Percentiles rank a stretch among this genome's conserved stretches.
Conservation (phyloP, 2,888 invertebrate species). For the Diploptera punctata region DNA sequence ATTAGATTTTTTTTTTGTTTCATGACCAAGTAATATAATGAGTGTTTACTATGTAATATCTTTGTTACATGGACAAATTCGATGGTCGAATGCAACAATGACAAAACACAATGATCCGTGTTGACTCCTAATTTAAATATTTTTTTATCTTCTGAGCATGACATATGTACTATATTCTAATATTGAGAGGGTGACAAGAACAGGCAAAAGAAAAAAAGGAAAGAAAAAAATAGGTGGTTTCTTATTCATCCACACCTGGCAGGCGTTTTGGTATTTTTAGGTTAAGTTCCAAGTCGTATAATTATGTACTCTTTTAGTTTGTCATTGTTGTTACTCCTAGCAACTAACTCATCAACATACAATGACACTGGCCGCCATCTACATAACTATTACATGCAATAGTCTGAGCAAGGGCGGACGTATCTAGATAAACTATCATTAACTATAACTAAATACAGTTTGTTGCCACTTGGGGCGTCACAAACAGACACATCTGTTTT, state of each 20-base stretch:
- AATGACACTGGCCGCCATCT: conserved; percentile 15
- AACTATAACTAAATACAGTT: conserved; percentile 23
- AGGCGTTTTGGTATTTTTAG: conserved; percentile 31
- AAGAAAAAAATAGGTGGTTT: not conserved
- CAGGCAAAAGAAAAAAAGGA: not conserved
- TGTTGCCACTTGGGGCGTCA: conserved; percentile 17
- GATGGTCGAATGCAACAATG: not conserved
- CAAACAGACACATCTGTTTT: not conserved
- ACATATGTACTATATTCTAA: conserved; percentile 17
- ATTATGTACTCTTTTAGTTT: conserved; percentile 20
- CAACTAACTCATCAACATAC: conserved; percentile 32
- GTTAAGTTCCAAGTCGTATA: conserved; percentile 22
- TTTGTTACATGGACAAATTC: conserved; percentile 1
- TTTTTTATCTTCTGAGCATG: not conserved
- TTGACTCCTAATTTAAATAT: conserved; percentile 1
- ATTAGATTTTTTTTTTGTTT: too few relatives aligned
- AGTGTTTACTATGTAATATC: not conserved
- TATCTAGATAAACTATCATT: conserved; percentile 28
- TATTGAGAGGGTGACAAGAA: not conserved
- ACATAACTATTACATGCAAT: conserved; percentile 1
- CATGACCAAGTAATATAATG: not conserved
- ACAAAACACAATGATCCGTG: not conserved
- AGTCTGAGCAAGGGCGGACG: not conserved
- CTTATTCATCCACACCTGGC: conserved; percentile 24
- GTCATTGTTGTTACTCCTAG: conserved; percentile 20